Evolutionary conservation across 2,888 invertebrate species (phyloP).

Genomic region (Aelia acuminata): DNA sequence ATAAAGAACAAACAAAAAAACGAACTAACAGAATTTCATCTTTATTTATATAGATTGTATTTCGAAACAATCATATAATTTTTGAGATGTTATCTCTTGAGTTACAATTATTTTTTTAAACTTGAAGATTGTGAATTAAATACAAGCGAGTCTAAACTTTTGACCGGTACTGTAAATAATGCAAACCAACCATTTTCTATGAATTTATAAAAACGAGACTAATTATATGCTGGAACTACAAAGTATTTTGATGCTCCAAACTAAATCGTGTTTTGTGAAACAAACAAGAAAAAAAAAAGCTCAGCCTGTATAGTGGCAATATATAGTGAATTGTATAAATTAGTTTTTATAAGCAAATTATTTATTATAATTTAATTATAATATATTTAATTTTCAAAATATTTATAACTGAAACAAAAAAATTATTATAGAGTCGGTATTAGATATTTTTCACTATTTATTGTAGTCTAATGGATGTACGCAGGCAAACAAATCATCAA

Average conservation of each 20-base stretch:
- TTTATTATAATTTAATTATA: slow-evolving; percentile 47
- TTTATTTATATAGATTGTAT: too few species aligned
- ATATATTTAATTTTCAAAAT: slow-evolving; percentile 48
- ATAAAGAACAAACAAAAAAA: too few species aligned
- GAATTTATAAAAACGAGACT: slow-evolving; percentile 50
- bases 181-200: slow-evolving; percentile 6
- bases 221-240: slow-evolving; percentile 1
- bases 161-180: too few species aligned
- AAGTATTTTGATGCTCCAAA: slow-evolving; percentile 52
- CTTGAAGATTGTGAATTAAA: too few species aligned
- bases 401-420: neutral
- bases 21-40: too few species aligned
- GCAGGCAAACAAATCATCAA: neutral
- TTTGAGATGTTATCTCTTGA: too few species aligned
- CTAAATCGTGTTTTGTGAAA: slow-evolving; percentile 27
- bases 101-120: too few species aligned
- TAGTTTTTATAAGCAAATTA: slow-evolving; percentile 48
- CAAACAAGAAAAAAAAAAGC: slow-evolving; percentile 56
- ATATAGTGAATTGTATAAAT: slow-evolving; percentile 41
- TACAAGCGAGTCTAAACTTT: too few species aligned
- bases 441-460: neutral
- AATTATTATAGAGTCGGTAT: neutral
- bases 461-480: neutral
- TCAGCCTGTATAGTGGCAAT: slow-evolving; percentile 55
- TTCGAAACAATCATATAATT: too few species aligned